Evolutionary conservation across 1,140 invertebrate species (phyloP).

Genomic region (Ceratitis capitata): DNA sequence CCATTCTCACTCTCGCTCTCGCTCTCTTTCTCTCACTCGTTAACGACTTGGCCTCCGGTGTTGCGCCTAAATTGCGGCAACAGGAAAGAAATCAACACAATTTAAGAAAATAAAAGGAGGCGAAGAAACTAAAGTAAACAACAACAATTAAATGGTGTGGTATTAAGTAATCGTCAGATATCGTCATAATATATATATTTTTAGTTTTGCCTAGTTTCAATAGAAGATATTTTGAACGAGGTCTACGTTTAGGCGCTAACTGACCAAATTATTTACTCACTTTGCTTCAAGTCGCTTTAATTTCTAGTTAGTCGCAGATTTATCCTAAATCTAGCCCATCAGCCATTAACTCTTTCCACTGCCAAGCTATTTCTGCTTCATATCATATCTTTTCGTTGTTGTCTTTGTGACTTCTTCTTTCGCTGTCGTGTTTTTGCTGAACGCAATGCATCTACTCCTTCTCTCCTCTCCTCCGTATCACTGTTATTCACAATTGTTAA

Average conservation of each 20-base stretch:
- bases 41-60: conserved; percentile 6
- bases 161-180: conserved; percentile 11
- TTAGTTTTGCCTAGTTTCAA: not conserved
- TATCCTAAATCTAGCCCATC: not conserved
- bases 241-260: not conserved
- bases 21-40: not conserved
- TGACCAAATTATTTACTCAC: not conserved
- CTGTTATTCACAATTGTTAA: conserved; percentile 13
- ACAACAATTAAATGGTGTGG: not conserved
- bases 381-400: not conserved
- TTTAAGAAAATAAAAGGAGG: not conserved
- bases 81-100: not conserved
- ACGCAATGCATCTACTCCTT: not conserved
- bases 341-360: not conserved
- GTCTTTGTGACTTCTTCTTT: not conserved
- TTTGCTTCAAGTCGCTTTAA: not conserved
- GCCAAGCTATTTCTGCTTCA: not conserved
- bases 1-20: not conserved
- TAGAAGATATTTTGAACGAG: not conserved
- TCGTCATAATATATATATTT: not conserved
- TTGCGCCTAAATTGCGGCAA: conserved; percentile 37
- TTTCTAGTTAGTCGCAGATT: not conserved
- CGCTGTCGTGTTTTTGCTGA: not conserved
- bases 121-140: not conserved
- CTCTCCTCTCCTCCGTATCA: not conserved